phyloP scores from a whole-genome alignment of 2,797 vertebrate genomes.

The Microctenopoma lineatum region DNA sequence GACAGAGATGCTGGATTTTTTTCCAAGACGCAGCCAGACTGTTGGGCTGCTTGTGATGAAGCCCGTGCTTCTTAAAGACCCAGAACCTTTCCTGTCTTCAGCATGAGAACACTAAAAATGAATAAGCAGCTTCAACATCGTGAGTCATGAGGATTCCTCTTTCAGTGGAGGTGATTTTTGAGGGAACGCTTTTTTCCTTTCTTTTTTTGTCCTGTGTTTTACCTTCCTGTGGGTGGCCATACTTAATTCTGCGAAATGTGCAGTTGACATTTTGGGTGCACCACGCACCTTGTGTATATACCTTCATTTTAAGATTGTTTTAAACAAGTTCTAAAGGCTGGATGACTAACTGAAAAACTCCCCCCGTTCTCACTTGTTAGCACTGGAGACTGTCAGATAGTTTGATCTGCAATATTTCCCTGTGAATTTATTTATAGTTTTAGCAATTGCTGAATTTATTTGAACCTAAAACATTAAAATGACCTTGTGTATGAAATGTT shows the following conservation, averaged over 20 bases:
- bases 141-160: constrained; percentile 73
- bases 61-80: constrained; percentile 72
- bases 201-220: constrained; percentile 52
- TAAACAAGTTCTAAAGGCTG: constrained; percentile 90
- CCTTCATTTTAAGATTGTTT: constrained; percentile 87
- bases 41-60: constrained; percentile 61
- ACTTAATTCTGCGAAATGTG: constrained; percentile 73
- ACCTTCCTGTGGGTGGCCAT: constrained; percentile 76
- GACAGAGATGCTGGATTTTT: constrained; percentile 71
- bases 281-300: constrained; percentile 85
- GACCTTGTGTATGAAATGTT: constrained; percentile 58
- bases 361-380: constrained; percentile 58
- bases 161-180: constrained; percentile 60
- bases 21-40: constrained; percentile 71
- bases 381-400: constrained; percentile 73
- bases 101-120: constrained; percentile 76
- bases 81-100: constrained; percentile 78
- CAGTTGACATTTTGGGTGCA: constrained; percentile 64
- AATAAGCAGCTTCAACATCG: constrained; percentile 69
- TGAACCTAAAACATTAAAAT: constrained; percentile 56
- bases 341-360: constrained; percentile 82
- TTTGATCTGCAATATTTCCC: constrained; percentile 72
- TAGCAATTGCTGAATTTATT: constrained; percentile 64
- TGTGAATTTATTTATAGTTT: constrained; percentile 80
- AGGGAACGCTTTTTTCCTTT: constrained; percentile 31